Evolutionary conservation across 1,140 invertebrate species (phyloP).

Genomic region (Metopolophium dirhodum): DNA sequence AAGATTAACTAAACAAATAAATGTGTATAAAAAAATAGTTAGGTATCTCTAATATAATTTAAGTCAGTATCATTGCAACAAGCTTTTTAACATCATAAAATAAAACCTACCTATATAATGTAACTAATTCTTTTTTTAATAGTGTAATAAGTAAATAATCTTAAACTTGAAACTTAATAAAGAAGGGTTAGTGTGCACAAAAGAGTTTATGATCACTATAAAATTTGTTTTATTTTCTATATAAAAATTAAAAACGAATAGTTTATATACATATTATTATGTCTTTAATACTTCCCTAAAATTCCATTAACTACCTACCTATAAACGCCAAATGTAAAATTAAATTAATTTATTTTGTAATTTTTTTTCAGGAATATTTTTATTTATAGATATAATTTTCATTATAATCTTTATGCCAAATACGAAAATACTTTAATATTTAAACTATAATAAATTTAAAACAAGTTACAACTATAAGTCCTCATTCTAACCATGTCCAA

Average conservation of each 20-base stretch:
- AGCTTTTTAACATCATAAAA: not conserved
- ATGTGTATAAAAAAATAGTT: not conserved
- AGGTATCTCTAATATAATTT: not conserved
- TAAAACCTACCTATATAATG: not conserved
- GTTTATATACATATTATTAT: too few relatives aligned
- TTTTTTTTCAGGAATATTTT: too few relatives aligned
- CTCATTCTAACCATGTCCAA: not conserved
- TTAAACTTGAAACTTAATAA: too few relatives aligned
- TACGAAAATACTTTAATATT: not conserved
- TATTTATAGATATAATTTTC: too few relatives aligned
- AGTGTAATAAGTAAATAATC: not conserved
- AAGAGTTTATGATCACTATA: not conserved
- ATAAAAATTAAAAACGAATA: not conserved
- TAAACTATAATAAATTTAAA: not conserved
- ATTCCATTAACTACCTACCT: not conserved
- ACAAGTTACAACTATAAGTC: not conserved
- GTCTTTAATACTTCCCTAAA: too few relatives aligned
- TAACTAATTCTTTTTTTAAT: not conserved
- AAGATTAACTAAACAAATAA: not conserved
- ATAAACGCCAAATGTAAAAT: not conserved
- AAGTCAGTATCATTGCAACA: not conserved
- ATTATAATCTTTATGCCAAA: not conserved
- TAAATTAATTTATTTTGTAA: too few relatives aligned
- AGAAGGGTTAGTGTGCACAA: not conserved
- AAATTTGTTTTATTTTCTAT: not conserved